These are phyloP conservation scores for Nansenia antarctica DNA, from an alignment of 2,113 vertebrate genomes.

Conservation along the genomic window DNA sequence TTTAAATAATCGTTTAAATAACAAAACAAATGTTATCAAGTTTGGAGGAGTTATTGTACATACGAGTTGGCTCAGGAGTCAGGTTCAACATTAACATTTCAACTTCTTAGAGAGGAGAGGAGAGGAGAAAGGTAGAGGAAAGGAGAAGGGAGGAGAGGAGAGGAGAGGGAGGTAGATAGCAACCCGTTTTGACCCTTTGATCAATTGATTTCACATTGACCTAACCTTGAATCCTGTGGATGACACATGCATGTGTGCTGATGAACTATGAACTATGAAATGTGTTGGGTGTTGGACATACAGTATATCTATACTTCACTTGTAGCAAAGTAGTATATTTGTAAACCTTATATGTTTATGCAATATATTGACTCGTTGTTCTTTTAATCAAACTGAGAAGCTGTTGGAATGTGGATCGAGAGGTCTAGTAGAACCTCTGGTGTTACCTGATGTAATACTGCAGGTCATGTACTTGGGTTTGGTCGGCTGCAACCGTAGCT, in stretches of 20 bases:
- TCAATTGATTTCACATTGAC: not conserved
- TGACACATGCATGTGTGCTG: not conserved
- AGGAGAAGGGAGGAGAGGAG: no score
- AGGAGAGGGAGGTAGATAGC: no score
- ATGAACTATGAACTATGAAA: not conserved
- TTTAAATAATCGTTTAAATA: not conserved
- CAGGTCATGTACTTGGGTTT: conserved; percentile 2
- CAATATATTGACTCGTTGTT: no score
- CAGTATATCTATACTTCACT: not conserved
- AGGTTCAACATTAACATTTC: not conserved
- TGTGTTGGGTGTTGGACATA: not conserved
- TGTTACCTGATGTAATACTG: not conserved
- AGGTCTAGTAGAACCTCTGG: not conserved
- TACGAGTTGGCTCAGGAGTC: conserved; percentile 2
- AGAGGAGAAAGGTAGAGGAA: no score
- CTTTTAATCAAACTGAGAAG: no score
- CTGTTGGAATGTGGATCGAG: not conserved
- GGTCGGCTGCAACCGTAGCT: not conserved
- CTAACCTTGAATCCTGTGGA: not conserved
- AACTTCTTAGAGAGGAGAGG: not conserved
- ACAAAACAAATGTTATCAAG: not conserved
- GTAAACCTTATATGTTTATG: no score
- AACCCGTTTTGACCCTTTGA: not conserved
- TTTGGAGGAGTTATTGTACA: not conserved
- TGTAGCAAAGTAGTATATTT: not conserved